These are phyloP conservation scores for Cyanistes caeruleus DNA, from an alignment of 2,113 vertebrate genomes.

Conservation along the genomic window DNA sequence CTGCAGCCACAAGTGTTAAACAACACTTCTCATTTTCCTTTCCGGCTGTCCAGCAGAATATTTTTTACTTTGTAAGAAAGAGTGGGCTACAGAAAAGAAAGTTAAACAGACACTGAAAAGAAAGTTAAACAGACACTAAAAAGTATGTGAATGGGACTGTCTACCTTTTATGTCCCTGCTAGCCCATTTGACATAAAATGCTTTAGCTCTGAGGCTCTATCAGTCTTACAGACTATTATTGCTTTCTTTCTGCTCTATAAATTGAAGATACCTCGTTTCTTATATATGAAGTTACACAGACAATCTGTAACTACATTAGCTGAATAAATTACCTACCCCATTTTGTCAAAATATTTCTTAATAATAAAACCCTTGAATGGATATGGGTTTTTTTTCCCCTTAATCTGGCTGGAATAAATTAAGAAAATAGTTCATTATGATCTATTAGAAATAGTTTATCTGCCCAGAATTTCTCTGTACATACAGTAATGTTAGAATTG, in stretches of 20 bases:
- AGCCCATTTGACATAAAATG: neutral
- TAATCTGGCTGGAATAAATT: neutral
- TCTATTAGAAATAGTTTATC: neutral
- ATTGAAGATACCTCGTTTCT: neutral
- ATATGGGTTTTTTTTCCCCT: fast-evolving
- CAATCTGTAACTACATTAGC: neutral
- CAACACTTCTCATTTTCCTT: neutral
- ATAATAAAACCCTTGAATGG: neutral
- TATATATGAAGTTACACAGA: neutral
- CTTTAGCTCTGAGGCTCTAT: neutral
- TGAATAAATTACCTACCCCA: neutral
- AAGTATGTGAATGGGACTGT: neutral
- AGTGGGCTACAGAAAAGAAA: neutral
- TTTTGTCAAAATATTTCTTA: neutral
- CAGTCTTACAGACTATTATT: neutral
- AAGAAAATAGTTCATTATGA: neutral
- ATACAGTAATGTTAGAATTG: neutral
- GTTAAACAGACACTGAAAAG: neutral
- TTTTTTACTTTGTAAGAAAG: neutral
- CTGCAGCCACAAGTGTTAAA: neutral
- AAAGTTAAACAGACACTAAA: neutral
- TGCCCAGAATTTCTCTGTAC: neutral
- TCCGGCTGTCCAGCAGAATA: neutral
- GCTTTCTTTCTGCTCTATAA: neutral
- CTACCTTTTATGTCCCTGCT: neutral